A percentile compares a stretch with the other conserved stretches of the same genome.
Evolutionary conservation across 2,888 invertebrate species (phyloP).

Genomic region (Mongoloraphidia duomilia): DNA sequence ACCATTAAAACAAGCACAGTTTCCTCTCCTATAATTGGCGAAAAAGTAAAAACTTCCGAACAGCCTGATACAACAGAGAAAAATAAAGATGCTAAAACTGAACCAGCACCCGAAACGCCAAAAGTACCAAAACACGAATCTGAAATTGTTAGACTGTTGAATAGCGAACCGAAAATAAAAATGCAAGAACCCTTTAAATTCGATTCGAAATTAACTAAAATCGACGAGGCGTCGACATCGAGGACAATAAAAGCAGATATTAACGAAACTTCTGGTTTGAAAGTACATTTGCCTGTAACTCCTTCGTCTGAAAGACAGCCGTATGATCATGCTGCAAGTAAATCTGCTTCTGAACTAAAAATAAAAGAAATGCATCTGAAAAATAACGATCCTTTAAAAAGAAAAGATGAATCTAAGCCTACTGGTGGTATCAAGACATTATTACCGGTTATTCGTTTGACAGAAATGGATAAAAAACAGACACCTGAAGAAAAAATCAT

Average conservation of each 20-base stretch:
- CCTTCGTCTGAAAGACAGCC: no score
- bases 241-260: no score
- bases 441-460: constrained; percentile 26
- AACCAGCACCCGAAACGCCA: not conserved
- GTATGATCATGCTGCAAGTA: no score
- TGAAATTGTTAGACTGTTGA: constrained; percentile 18
- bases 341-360: not conserved
- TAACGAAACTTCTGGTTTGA: no score
- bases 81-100: not conserved
- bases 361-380: not conserved
- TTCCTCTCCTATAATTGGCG: constrained; percentile 9
- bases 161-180: constrained; percentile 11
- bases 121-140: constrained; percentile 18
- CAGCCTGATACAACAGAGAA: constrained; percentile 5
- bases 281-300: no score
- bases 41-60: constrained; percentile 7
- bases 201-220: constrained; percentile 4
- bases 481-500: constrained; percentile 18
- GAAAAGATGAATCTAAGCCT: constrained; percentile 28
- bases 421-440: constrained; percentile 36
- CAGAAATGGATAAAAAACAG: constrained; percentile 17
- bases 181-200: constrained; percentile 3
- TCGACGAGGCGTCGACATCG: no score
- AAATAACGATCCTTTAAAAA: constrained; percentile 2
- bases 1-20: constrained; percentile 9